Base-by-base conservation (phyloP, 2,797 vertebrate species). In the Pipistrellus pipistrellus region DNA sequence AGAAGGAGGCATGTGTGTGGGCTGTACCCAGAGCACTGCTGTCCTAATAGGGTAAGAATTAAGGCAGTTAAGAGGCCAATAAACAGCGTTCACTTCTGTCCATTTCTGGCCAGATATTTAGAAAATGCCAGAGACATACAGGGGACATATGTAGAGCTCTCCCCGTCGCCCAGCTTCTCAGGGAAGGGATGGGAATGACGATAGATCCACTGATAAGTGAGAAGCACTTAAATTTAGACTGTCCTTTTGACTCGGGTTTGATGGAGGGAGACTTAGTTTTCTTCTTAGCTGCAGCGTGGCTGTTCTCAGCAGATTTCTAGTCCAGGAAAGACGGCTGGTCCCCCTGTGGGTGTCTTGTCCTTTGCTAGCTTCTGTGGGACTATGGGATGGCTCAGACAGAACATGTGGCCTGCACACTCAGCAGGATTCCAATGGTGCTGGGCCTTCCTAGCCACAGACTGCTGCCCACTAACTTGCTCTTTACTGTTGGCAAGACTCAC, bases 61-160 rank as follows among this genome's bases (percentile, higher is more conserved):
- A 85, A 85, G 66, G 32, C 3, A 55, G 30, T 80, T 85, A 88
- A 85, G 87, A 71, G 44, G 57, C 57, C 41, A 89, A 17, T 77
- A 68, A 27, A 66, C 30, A 69, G 25, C 32, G 30, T 23, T 87
- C 27, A 48, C 64, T 89, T 90, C 32, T 20, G 8, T 68, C 46
- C 32, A 53, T 46, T 94, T 84, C 57, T 88, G 30, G 87, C 38
- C 71, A 90, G 55, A 57, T 93, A 48, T 90, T 92, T 90, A 91
- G 53, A 46, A 93, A 93, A 53, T 85, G 20, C 21, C 27, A 8
- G 66, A 87, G 73, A 91, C 32, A 84, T 25, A 44, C 32, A 53
- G 64, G 21, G 25, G 7, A 62, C 53, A 59, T 68, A 69, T 51
- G 17, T 41, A 14, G 64, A 92, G 20, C 71, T n/a, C 21, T 25